Evolutionary conservation across 2,888 invertebrate genomes (phyloP).

Genomic region (Eumacrocentrus americanus): DNA sequence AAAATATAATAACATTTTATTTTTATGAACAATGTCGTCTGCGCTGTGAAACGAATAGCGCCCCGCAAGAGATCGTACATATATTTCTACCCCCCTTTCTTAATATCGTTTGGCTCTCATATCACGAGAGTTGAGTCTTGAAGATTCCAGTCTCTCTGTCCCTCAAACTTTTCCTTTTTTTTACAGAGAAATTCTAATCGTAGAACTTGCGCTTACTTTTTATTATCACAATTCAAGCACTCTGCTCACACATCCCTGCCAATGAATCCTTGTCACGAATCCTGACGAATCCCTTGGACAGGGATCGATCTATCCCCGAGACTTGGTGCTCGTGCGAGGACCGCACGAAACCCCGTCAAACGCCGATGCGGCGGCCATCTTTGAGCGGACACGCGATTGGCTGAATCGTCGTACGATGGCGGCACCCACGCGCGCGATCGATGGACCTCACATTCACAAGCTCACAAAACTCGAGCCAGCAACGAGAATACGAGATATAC

Average conservation of each 20-base stretch:
- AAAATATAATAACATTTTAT: slow-evolving; percentile 55
- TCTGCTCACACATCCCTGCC: slow-evolving; percentile 3
- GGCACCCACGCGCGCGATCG: slow-evolving; percentile 33
- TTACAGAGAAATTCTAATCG: too few species aligned
- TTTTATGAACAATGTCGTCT: slow-evolving; percentile 56
- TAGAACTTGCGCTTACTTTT: neutral
- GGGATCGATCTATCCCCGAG: slow-evolving; percentile 36
- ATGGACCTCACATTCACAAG: slow-evolving; percentile 18
- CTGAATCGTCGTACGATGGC: slow-evolving; percentile 35
- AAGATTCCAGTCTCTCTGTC: too few species aligned
- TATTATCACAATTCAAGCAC: neutral
- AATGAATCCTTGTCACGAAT: neutral
- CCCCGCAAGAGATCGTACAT: neutral
- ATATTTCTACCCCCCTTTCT: too few species aligned
- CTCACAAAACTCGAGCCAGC: too few species aligned
- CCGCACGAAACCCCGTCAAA: slow-evolving; percentile 37
- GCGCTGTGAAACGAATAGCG: slow-evolving; percentile 30
- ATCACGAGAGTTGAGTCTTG: too few species aligned
- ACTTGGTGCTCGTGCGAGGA: slow-evolving; percentile 38
- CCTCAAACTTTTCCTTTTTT: too few species aligned
- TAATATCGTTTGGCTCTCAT: too few species aligned
- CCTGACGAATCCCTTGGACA: neutral
- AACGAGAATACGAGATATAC: too few species aligned
- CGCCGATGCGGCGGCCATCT: slow-evolving; percentile 35
- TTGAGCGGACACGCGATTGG: slow-evolving; percentile 24